These are phyloP conservation scores for Grus americana DNA, from an alignment of 2,113 vertebrate species.

Conservation along the genomic window DNA sequence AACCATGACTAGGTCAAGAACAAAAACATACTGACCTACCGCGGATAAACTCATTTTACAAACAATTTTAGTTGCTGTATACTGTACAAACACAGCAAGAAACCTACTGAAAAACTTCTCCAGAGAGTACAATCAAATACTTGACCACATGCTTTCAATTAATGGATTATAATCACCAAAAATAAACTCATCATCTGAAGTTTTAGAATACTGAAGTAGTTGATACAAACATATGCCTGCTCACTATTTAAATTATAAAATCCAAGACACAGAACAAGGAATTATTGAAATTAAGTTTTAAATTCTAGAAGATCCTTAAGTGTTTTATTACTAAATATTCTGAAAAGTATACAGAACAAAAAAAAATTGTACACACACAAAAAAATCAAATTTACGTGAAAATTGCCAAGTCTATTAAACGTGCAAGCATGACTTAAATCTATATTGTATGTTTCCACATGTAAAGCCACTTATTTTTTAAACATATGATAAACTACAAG, in stretches of 20 bases:
- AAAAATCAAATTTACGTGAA: background rate
- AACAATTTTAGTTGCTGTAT: background rate
- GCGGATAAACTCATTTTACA: background rate
- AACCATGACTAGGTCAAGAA: background rate
- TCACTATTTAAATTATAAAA: background rate
- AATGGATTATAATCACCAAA: background rate
- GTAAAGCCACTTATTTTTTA: background rate
- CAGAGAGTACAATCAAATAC: background rate
- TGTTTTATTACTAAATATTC: background rate
- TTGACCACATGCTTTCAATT: background rate
- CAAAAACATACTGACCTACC: background rate
- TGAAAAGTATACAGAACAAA: background rate
- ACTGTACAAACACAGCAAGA: background rate
- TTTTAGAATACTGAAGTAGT: background rate
- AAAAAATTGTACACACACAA: background rate
- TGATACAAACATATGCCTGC: background rate
- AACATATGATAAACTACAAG: background rate
- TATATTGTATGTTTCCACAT: background rate
- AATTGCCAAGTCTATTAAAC: background rate
- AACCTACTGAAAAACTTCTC: background rate
- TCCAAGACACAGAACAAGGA: background rate
- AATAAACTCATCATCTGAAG: background rate
- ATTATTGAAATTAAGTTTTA: background rate
- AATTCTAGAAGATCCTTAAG: background rate
- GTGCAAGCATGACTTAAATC: background rate